These are phyloP conservation scores for Drosophila pruinosa DNA, from an alignment of 1,140 invertebrate genomes.

Conservation along the genomic window DNA sequence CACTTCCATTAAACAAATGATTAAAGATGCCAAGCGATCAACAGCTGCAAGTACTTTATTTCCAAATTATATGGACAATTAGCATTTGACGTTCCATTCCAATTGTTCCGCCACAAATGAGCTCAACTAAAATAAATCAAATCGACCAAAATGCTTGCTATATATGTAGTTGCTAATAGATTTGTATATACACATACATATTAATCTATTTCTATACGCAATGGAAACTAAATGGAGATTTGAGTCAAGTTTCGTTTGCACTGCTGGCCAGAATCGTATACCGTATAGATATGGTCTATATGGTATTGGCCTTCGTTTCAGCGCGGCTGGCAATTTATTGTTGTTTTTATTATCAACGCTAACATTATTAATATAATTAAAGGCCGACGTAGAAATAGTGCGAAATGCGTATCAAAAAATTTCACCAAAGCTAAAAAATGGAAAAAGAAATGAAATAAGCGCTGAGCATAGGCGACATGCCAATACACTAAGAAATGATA, in stretches of 20 bases:
- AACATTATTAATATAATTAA: conserved; percentile 62
- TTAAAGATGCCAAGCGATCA: no score
- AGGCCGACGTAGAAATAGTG: conserved; percentile 45
- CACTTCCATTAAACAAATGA: no score
- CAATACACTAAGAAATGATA: background rate
- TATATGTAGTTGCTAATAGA: background rate
- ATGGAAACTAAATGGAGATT: background rate
- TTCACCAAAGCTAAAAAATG: conserved; percentile 8
- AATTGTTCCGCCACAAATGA: background rate
- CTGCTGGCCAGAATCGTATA: background rate
- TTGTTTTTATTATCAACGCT: conserved; percentile 51
- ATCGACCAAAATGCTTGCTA: background rate
- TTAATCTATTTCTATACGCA: conserved; percentile 1
- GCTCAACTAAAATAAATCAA: background rate
- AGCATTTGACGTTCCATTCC: background rate
- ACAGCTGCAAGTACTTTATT: no score
- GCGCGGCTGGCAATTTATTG: conserved; percentile 48
- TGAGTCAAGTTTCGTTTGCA: conserved; percentile 3
- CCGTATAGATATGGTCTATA: conserved; percentile 17
- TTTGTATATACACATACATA: conserved; percentile 4
- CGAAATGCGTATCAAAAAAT: conserved; percentile 50
- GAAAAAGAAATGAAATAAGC: conserved; percentile 12
- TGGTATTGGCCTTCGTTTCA: conserved; percentile 37
- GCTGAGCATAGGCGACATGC: background rate
- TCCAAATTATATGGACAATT: no score